phyloP scores from a whole-genome alignment of 1,140 invertebrate species.

The Apis laboriosa region DNA sequence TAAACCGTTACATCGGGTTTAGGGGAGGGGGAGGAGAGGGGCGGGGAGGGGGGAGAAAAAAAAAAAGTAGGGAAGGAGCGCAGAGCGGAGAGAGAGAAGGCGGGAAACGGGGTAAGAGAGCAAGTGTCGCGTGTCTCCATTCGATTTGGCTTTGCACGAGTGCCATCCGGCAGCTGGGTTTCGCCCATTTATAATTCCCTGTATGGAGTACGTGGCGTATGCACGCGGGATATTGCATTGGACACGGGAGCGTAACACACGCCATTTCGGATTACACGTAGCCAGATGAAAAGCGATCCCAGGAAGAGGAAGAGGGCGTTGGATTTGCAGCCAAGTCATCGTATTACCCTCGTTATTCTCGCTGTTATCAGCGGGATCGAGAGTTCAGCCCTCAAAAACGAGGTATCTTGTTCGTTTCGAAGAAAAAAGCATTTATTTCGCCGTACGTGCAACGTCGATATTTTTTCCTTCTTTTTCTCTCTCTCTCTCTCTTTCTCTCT shows the following conservation, averaged over 20 bases:
- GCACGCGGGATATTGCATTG: slow-evolving; percentile 61
- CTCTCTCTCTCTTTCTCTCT: no score
- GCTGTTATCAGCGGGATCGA: slow-evolving; percentile 15
- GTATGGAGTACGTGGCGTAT: slow-evolving; percentile 60
- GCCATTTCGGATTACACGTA: slow-evolving; percentile 62
- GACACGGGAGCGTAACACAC: slow-evolving; percentile 59
- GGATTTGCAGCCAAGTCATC: slow-evolving; percentile 54
- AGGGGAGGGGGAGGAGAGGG: slow-evolving; percentile 24
- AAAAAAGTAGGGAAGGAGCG: slow-evolving; percentile 33
- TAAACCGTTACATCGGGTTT: background rate
- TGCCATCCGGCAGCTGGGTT: slow-evolving; percentile 60
- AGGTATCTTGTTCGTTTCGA: background rate
- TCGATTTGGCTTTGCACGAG: slow-evolving; percentile 64
- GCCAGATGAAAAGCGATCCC: slow-evolving; percentile 51
- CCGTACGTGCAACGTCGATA: no score
- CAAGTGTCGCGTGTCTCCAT: slow-evolving; percentile 63
- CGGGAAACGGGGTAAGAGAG: slow-evolving; percentile 32
- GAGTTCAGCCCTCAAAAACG: background rate
- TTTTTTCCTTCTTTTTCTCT: no score
- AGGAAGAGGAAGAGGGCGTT: slow-evolving; percentile 24
- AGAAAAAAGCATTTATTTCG: background rate
- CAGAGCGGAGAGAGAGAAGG: background rate
- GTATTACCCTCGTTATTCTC: slow-evolving; percentile 38
- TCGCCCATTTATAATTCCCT: slow-evolving; percentile 65
- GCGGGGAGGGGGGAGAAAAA: slow-evolving; percentile 6